Conservation (phyloP, 2,888 invertebrate genomes). For the Athripsodes cinereus region DNA sequence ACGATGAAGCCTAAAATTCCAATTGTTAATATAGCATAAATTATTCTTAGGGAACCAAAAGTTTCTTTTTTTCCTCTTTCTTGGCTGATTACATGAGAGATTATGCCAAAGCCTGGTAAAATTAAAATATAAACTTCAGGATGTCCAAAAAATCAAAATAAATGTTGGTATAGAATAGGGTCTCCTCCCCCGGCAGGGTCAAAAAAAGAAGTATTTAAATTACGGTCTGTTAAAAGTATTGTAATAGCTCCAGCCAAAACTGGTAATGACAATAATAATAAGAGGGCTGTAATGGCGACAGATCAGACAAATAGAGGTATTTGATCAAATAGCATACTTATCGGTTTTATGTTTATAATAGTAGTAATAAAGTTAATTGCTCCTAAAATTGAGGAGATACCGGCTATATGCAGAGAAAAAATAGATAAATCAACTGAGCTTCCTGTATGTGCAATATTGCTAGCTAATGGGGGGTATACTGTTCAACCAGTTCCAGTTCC, state of each 20-base stretch:
- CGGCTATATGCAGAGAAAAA: conserved; percentile 71
- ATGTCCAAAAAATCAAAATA: conserved; percentile 86
- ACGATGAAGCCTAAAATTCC: conserved; percentile 78
- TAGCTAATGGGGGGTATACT: conserved; percentile 64
- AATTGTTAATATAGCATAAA: conserved; percentile 81
- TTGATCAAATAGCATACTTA: conserved; percentile 55
- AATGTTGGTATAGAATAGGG: conserved; percentile 73
- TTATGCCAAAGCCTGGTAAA: conserved; percentile 76
- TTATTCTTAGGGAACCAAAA: conserved; percentile 67
- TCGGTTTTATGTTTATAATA: conserved; percentile 63
- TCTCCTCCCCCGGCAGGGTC: conserved; percentile 76
- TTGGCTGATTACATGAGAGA: conserved; percentile 71
- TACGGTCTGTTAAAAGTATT: conserved; percentile 72
- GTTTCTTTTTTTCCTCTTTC: conserved; percentile 70
- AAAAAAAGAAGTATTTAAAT: conserved; percentile 77
- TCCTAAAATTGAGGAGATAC: conserved; percentile 67
- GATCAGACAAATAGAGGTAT: conserved; percentile 71
- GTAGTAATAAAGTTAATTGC: conserved; percentile 77
- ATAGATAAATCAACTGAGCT: conserved; percentile 69
- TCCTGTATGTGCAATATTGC: conserved; percentile 57
- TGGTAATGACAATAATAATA: conserved; percentile 64
- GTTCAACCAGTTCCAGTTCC: conserved; percentile 77
- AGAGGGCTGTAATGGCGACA: conserved; percentile 58
- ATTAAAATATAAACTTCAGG: conserved; percentile 85
- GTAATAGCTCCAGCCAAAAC: conserved; percentile 76